Conservation (phyloP, 2,888 invertebrate genomes). For the Agonopterix heracliana region DNA sequence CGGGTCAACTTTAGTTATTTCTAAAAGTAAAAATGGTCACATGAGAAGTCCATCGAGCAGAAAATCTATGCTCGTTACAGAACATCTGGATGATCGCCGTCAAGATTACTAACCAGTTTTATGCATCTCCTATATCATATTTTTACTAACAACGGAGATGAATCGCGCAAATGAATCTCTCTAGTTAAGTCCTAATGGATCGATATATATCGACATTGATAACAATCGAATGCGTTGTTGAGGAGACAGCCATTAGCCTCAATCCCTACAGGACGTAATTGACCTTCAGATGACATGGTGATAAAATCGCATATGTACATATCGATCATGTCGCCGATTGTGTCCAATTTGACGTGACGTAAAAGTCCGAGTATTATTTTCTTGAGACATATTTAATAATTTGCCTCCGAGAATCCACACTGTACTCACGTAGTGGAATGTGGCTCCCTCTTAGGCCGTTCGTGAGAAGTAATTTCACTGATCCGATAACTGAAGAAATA, state of each 20-base stretch:
- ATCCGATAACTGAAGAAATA: no score
- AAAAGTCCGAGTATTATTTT: background rate
- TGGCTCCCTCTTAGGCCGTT: no score
- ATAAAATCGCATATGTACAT: slow-evolving; percentile 48
- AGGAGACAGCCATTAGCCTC: slow-evolving; percentile 54
- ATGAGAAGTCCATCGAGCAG: no score
- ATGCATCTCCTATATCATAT: slow-evolving; percentile 36
- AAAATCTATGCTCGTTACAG: slow-evolving; percentile 30
- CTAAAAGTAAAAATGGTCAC: no score
- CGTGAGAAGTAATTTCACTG: no score
- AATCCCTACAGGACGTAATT: slow-evolving; percentile 54
- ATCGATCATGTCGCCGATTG: slow-evolving; percentile 23
- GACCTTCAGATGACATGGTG: slow-evolving; percentile 47
- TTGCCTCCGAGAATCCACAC: no score
- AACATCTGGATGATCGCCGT: slow-evolving; percentile 45
- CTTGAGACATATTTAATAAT: no score
- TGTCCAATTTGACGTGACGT: slow-evolving; percentile 31
- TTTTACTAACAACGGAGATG: slow-evolving; percentile 29
- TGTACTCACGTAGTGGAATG: no score
- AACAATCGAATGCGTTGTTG: slow-evolving; percentile 21
- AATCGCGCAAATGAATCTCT: slow-evolving; percentile 29
- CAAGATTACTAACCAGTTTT: slow-evolving; percentile 41
- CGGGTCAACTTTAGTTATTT: no score
- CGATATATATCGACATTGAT: slow-evolving; percentile 32
- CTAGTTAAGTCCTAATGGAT: slow-evolving; percentile 43